Evolutionary conservation across 2,113 vertebrate species (phyloP).

Genomic region (Machaerirhynchus nigripectus): DNA sequence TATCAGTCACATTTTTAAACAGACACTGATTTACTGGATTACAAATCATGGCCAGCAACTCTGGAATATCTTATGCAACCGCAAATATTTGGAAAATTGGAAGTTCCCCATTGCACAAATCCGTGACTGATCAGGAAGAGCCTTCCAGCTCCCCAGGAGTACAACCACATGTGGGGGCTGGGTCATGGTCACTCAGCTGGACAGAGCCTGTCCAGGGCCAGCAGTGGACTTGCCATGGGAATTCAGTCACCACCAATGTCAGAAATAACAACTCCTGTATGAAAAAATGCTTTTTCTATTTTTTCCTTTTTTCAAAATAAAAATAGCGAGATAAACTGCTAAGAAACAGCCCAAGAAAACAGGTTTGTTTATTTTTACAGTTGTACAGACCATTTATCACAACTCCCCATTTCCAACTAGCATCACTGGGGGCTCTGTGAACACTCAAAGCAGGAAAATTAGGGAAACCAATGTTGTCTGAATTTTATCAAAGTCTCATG

Average conservation of each 20-base stretch:
- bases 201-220: neutral
- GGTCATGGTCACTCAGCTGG: neutral
- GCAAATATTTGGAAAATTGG: conserved; percentile 1
- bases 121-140: neutral
- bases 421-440: neutral
- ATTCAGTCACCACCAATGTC: fast-evolving
- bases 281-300: neutral
- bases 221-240: fast-evolving
- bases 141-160: neutral
- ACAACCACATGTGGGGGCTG: neutral
- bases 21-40: neutral
- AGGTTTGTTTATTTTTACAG: neutral
- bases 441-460: neutral
- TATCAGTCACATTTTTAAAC: neutral
- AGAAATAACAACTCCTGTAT: neutral
- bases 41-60: neutral
- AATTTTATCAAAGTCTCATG: neutral
- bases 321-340: conserved; percentile 5
- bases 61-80: neutral
- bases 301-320: neutral
- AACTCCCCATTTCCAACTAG: neutral
- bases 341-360: neutral
- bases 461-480: fast-evolving
- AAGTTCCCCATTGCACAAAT: neutral
- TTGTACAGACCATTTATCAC: neutral